phyloP scores from a whole-genome alignment of 2,113 vertebrate genomes.

The Scalopus aquaticus region DNA sequence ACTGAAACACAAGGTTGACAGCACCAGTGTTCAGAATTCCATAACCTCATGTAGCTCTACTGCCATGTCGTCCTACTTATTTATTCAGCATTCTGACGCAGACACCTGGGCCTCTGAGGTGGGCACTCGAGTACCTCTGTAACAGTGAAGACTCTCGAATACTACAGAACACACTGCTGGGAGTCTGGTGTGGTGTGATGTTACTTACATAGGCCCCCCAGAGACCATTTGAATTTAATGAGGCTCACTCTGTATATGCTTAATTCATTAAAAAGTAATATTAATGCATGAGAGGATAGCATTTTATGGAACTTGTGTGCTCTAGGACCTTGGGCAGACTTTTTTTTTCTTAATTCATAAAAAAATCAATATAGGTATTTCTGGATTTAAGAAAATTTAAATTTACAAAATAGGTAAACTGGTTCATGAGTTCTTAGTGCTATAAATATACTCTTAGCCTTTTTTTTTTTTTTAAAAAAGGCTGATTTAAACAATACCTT shows the following conservation, averaged over 20 bases:
- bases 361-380: background rate
- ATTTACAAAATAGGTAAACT: conserved; percentile 14
- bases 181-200: conserved; percentile 20
- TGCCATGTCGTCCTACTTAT: background rate
- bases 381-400: conserved; percentile 5
- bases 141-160: background rate
- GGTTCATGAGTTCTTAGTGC: background rate
- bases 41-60: fast-evolving
- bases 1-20: background rate
- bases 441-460: background rate
- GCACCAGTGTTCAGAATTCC: too few species aligned
- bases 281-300: conserved; percentile 15
- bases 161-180: conserved; percentile 14
- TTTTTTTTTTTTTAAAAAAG: background rate
- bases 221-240: conserved; percentile 52
- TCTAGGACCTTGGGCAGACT: background rate
- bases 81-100: background rate
- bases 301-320: conserved; percentile 39
- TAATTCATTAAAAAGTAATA: conserved; percentile 51
- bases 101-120: background rate
- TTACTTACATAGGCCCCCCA: conserved; percentile 11
- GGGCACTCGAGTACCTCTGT: background rate
- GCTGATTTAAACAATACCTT: background rate
- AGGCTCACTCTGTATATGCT: conserved; percentile 47
- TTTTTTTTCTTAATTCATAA: conserved; percentile 5